Base-by-base conservation (phyloP, 1,140 invertebrate species). In the Drosophila lacteicornis region DNA sequence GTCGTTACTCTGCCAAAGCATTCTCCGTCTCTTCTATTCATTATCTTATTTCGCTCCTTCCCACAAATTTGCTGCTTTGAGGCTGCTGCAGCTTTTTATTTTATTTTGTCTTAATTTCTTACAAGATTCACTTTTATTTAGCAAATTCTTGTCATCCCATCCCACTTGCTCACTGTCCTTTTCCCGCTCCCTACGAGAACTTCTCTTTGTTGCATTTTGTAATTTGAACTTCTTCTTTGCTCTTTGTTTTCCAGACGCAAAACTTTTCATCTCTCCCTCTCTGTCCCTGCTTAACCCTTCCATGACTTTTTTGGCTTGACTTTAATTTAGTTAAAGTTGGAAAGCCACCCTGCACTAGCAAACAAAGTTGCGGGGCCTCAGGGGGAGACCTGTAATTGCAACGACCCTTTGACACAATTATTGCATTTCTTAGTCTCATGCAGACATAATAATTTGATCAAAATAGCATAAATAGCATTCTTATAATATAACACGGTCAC, bases 161-260 rank as follows among this genome's bases (percentile, higher is more conserved):
- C 55, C 49, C 49, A 33, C 25, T 38, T 13, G 8, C 36, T 17
- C 25, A 38, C 15, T 22, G 33, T 25, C 7, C 15, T 6, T 27
- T 19, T 0, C 38, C 47, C 15, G 4, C 22, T 43, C 50, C 55
- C 69, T 79, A 22, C 57, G 45, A 15, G 36, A 45, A 45, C 67
- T 83, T 67, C 60, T 67, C 63, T 86, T 83, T 87, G 80, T 80
- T 87, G 83, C 83, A 87, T 82, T 86, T 87, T 79, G 83, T 76
- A 87, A 80, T 87, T 87, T 87, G 62, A 87, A 80, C 61, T 78
- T 79, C 30, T 74, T 43, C 53, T 45, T 77, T 68, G 49, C 74
- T 53, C 67, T 75, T 46, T 85, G 59, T 77, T 77, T 63, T 46
- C 42, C 73, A 78, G 63, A 62, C 75, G 46, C 27, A 50, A 78